phyloP scores from a whole-genome alignment of 1,140 invertebrate genomes.

The Sminthurides bifidus region DNA sequence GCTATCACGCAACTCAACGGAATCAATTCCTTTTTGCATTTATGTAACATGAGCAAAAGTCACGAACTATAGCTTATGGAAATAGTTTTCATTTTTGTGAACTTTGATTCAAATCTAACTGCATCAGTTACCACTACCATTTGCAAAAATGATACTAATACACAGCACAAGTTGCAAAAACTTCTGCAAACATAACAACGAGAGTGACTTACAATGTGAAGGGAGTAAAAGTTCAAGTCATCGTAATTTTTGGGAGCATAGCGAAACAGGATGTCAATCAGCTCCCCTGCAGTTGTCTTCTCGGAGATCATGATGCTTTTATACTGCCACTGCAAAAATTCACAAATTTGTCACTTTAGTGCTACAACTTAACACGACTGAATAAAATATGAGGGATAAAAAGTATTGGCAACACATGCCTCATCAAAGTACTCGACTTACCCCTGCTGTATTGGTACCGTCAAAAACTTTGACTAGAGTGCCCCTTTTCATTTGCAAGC shows the following conservation, averaged over 20 bases:
- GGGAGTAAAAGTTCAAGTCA: slow-evolving; percentile 27
- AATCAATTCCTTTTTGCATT: not conserved
- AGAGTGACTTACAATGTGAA: slow-evolving; percentile 28
- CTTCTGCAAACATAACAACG: slow-evolving; percentile 1
- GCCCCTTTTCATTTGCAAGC: slow-evolving; percentile 63
- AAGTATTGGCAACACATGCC: no score
- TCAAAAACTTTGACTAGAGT: slow-evolving; percentile 82
- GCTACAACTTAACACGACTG: no score
- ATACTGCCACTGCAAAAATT: slow-evolving; percentile 60
- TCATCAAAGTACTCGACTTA: slow-evolving; percentile 37
- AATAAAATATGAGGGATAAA: slow-evolving; percentile 7
- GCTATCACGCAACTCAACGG: no score
- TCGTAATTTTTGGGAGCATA: slow-evolving; percentile 35
- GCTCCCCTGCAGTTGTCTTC: slow-evolving; percentile 74
- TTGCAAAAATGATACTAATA: not conserved
- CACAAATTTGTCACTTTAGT: no score
- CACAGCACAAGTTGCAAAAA: not conserved
- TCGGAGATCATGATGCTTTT: slow-evolving; percentile 81
- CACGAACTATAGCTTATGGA: not conserved
- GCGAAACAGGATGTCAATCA: slow-evolving; percentile 68
- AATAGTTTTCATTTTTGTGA: not conserved
- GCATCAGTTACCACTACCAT: not conserved
- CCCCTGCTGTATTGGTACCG: slow-evolving; percentile 71
- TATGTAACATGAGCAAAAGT: not conserved
- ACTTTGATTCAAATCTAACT: not conserved